A percentile compares a stretch with the other conserved stretches of the same genome.
phyloP scores from a whole-genome alignment of 1,140 invertebrate genomes.

The Sitobion miscanthi region DNA sequence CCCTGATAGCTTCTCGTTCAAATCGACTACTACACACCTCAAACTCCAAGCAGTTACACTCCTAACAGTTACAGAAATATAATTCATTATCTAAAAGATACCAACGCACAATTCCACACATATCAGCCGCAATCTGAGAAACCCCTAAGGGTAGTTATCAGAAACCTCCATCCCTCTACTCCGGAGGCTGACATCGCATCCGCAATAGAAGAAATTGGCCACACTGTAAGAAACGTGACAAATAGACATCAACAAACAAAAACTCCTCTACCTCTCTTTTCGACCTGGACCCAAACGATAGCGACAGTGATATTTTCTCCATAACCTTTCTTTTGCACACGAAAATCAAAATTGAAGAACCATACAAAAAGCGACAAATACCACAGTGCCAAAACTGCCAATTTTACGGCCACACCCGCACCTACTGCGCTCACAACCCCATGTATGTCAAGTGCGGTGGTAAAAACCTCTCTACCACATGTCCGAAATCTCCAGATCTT shows the following conservation, averaged over 20 bases:
- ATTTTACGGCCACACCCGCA: too few relatives aligned
- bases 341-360: too few relatives aligned
- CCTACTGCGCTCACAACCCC: too few relatives aligned
- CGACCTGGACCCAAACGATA: too few relatives aligned
- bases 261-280: too few relatives aligned
- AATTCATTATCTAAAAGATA: neutral
- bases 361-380: too few relatives aligned
- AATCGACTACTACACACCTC: neutral
- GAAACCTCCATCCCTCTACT: conserved; percentile 60
- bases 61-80: neutral
- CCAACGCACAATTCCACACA: conserved; percentile 59
- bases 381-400: too few relatives aligned
- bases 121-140: conserved; percentile 61
- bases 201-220: conserved; percentile 57
- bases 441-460: too few relatives aligned
- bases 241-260: neutral
- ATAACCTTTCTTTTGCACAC: too few relatives aligned
- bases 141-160: conserved; percentile 61
- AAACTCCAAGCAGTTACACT: neutral
- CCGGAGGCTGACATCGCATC: conserved; percentile 58
- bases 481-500: too few relatives aligned
- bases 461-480: too few relatives aligned
- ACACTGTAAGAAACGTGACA: neutral
- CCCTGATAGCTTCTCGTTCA: neutral
- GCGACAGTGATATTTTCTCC: too few relatives aligned